phyloP scores from a whole-genome alignment of 2,797 vertebrate species.

The Notolabrus celidotus region DNA sequence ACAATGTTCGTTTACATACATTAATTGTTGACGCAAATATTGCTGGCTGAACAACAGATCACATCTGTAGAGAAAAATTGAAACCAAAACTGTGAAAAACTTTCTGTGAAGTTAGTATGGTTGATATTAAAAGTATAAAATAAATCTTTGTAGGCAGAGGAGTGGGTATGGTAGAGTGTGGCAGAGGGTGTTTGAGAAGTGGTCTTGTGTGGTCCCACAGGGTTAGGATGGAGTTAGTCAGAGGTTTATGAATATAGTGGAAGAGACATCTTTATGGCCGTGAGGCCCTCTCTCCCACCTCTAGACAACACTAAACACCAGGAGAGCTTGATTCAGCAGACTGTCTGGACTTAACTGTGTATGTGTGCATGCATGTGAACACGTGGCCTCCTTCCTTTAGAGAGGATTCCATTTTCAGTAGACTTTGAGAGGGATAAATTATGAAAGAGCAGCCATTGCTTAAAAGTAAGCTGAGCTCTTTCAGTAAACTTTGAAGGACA shows the following conservation, averaged over 20 bases:
- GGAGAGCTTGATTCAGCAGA: slow-evolving; percentile 38
- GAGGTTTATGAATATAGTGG: slow-evolving; percentile 58
- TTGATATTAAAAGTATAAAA: slow-evolving; percentile 3
- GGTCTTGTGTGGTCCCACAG: slow-evolving; percentile 61
- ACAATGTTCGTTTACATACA: slow-evolving; percentile 22
- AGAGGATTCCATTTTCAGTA: slow-evolving; percentile 8
- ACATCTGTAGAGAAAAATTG: no score
- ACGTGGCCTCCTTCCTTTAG: slow-evolving; percentile 3
- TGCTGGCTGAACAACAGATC: not conserved
- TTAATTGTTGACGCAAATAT: slow-evolving; percentile 5
- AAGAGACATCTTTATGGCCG: slow-evolving; percentile 66
- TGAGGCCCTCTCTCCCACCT: slow-evolving; percentile 28
- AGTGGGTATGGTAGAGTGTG: slow-evolving; percentile 21
- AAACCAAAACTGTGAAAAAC: no score
- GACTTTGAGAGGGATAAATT: not conserved
- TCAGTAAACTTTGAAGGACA: slow-evolving; percentile 11
- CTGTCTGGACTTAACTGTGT: slow-evolving; percentile 1
- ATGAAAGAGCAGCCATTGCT: slow-evolving; percentile 9
- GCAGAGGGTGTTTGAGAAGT: slow-evolving; percentile 12
- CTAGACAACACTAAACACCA: slow-evolving; percentile 53
- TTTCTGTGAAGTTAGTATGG: not conserved
- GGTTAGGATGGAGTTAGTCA: slow-evolving; percentile 35
- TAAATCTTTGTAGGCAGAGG: not conserved
- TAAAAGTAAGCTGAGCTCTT: slow-evolving; percentile 12
- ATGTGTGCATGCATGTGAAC: not conserved